Evolutionary conservation across 1,140 invertebrate species (phyloP), one percentile per base, ranked within the genome.

Genomic region (Hyles euphorbiae): DNA sequence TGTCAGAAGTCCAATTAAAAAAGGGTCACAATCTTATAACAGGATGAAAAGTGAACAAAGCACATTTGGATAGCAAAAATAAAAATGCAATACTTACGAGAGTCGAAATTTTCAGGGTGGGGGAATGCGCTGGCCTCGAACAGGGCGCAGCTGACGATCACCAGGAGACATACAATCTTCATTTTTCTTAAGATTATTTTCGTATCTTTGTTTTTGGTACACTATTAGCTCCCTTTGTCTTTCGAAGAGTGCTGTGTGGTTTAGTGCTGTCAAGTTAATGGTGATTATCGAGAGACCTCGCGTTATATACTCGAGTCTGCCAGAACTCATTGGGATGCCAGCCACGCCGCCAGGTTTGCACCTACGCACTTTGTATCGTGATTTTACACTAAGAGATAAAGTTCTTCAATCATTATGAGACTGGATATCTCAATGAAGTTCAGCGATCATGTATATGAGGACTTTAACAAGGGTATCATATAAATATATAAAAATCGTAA

Each of bases 291-390:
- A 43, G 63, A 61, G 63, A 53, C 47, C 58, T 49, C 69, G 74
- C 74, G 66, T 81, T 85, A 78, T 87, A 84, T 87, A 87, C 63
- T 75, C 71, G 66, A 63, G 69, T 65, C 72, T 61, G 70, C 62
- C 71, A 53, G 70, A 70, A 67, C 65, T 83, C 57, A 87, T 87
- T 85, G 75, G 63, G 70, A 87, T 84, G 67, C 84, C 61, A 55
- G 52, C 11, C 84, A 83, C 80, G 81, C 36, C 22, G 11, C 34
- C 3, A 11, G 58, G 60, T 65, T 57, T 70, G 75, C 70, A 72
- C 68, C 64, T 58, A 70, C 67, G 69, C 73, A 65, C 63, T 65
- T 59, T 62, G 56, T 61, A 58, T 65, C 70, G 74, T 76, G 62
- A 73, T 69, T 78, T 80, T 77, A 81, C 81, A 74, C 68, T 64